Evolutionary conservation across 1,140 invertebrate genomes (phyloP).

Genomic region (Neoseiulus cucumeris): DNA sequence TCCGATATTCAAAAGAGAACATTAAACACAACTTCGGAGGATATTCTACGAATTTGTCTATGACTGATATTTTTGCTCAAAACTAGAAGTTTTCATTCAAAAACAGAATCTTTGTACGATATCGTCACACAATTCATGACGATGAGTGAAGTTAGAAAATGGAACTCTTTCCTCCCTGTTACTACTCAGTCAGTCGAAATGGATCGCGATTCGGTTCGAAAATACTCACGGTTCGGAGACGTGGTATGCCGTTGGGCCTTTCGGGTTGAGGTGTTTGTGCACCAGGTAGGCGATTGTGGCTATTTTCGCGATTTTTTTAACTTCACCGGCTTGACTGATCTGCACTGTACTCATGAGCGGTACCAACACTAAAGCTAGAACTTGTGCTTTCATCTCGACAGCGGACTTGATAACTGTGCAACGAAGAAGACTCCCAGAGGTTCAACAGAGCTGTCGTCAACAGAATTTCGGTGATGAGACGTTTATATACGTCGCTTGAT

Average conservation of each 20-base stretch:
- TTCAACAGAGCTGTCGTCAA: too few species aligned
- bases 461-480: too few species aligned
- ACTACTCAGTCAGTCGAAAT: neutral
- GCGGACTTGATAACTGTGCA: too few species aligned
- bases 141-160: too few species aligned
- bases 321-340: neutral
- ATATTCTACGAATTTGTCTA: neutral
- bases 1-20: neutral
- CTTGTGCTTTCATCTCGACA: too few species aligned
- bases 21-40: neutral
- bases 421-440: too few species aligned
- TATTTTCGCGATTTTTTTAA: neutral
- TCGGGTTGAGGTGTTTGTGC: neutral
- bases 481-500: too few species aligned
- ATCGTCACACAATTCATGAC: neutral
- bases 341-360: too few species aligned
- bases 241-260: neutral
- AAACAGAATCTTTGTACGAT: neutral
- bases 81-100: neutral
- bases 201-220: neutral
- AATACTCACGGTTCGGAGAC: neutral
- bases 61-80: neutral
- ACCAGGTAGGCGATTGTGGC: conserved; percentile 1
- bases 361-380: too few species aligned
- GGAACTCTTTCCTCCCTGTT: neutral